A percentile compares a stretch with the other conserved stretches of the same genome.
phyloP scores from a whole-genome alignment of 2,888 invertebrate species.

The Zygogramma bicolorata region DNA sequence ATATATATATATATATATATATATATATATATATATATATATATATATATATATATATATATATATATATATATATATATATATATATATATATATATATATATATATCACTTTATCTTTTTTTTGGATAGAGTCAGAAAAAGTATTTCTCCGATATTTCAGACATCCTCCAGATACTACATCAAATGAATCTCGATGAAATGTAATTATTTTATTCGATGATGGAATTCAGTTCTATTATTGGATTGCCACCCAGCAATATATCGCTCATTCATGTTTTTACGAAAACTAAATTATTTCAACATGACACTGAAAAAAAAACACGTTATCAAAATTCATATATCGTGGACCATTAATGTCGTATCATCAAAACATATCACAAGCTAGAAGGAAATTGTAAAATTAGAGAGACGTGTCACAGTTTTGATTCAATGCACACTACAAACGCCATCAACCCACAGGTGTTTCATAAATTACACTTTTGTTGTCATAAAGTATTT shows the following conservation, averaged over 20 bases:
- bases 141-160: too few relatives aligned
- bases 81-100: too few relatives aligned
- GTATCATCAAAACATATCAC: not conserved
- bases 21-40: too few relatives aligned
- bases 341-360: not conserved
- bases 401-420: not conserved
- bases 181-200: too few relatives aligned
- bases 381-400: not conserved
- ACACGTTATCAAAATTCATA: not conserved
- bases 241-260: not conserved
- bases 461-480: constrained; percentile 3
- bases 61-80: too few relatives aligned
- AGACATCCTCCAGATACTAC: too few relatives aligned
- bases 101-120: too few relatives aligned
- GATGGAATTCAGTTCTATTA: not conserved
- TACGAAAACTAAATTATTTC: not conserved
- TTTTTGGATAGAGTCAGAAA: too few relatives aligned
- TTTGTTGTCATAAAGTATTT: not conserved
- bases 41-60: too few relatives aligned
- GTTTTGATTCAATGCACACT: not conserved
- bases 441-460: not conserved
- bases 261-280: not conserved
- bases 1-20: too few relatives aligned
- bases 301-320: not conserved
- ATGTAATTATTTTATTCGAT: too few relatives aligned